Evolutionary conservation across 2,888 invertebrate genomes (phyloP), one percentile per base, ranked within the genome.

Genomic region (Hyles lineata): DNA sequence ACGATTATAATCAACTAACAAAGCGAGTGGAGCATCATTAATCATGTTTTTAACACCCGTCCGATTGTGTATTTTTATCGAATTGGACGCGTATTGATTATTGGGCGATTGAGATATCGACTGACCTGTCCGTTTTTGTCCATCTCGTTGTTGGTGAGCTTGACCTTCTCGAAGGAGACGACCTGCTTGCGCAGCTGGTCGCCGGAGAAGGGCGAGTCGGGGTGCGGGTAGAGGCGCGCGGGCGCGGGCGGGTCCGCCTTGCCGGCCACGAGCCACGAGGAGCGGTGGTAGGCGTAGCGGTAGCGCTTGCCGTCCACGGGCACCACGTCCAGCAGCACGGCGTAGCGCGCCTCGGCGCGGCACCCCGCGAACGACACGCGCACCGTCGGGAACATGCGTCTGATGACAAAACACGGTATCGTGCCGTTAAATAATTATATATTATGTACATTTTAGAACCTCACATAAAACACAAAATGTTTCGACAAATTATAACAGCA

Each of bases 321-420:
- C 77, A 99, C 98, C 87, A 99, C 98, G 95, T 99, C 99, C 95
- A 99, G 96, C 82, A 99, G 96, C 73, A 99, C 99, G 72, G 97
- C 97, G 95, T 99, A 99, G 79, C 97, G 96, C 88, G 97, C 97
- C 86, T 97, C 97, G 75, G 97, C 96, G 83, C 97, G 96, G 83
- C 97, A 96, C 2, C 98, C 98, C 81, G 97, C 97, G 95, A 99
- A 99, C 77, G 98, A 98, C 77, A 98, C 98, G 77, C 99, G 96
- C 85, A 99, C 97, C 79, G 99, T 99, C 79, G 99, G 99, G 93
- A 99, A 99, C 99, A 99, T 99, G 85, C 99, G 97, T 93, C 99
- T 99, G 96, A 78, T 95, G 72, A 77, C 67, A 60, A 70, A 73
- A 73, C 69, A 76, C 72, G 21, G 35, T 32, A 8, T 55, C 5